These are phyloP conservation scores for Emys orbicularis DNA, from an alignment of 2,797 vertebrate genomes.

Conservation along the genomic window DNA sequence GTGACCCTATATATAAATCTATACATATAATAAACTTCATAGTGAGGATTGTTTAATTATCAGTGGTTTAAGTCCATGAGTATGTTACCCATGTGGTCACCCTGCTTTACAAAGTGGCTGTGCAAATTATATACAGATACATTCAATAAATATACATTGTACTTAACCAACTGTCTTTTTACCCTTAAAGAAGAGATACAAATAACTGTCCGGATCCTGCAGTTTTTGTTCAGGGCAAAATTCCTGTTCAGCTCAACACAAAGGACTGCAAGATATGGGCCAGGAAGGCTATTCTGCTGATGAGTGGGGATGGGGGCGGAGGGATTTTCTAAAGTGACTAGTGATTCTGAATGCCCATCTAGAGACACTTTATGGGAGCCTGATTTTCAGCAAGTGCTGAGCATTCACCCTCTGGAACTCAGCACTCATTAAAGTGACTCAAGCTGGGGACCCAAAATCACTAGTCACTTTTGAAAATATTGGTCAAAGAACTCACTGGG, in stretches of 20 bases:
- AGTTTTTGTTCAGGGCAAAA: not conserved
- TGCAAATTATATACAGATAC: slow-evolving; percentile 29
- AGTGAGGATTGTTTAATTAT: not conserved
- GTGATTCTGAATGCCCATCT: not conserved
- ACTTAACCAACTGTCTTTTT: not conserved
- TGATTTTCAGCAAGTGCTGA: not conserved
- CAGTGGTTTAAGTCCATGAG: fast-evolving
- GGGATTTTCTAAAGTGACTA: not conserved
- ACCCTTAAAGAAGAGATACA: not conserved
- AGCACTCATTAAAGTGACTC: not conserved
- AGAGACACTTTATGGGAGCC: not conserved
- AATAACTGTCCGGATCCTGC: fast-evolving
- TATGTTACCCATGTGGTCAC: fast-evolving
- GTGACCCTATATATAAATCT: not conserved
- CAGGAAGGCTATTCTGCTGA: not conserved
- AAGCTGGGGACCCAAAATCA: not conserved
- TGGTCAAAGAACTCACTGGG: not conserved
- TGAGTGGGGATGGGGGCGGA: not conserved
- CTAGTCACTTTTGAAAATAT: not conserved
- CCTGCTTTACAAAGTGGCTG: fast-evolving
- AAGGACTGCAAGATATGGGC: not conserved
- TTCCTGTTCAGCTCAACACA: not conserved
- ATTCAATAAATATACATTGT: not conserved
- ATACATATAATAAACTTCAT: not conserved
- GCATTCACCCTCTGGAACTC: not conserved